Evolutionary conservation across 2,888 invertebrate genomes (phyloP).

Genomic region (Mylabris sibirica): DNA sequence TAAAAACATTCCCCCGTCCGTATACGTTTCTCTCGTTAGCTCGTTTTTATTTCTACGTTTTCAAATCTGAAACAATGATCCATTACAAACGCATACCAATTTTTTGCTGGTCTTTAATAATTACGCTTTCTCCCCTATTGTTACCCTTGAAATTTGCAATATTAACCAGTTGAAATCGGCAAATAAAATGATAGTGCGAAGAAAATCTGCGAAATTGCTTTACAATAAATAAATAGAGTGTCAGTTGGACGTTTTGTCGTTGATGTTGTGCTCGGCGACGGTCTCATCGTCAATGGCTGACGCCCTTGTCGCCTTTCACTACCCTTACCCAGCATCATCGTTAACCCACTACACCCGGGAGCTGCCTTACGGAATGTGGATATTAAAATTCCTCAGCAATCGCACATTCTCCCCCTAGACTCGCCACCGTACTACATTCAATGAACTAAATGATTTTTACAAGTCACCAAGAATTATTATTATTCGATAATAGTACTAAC

Average conservation of each 20-base stretch:
- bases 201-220: neutral
- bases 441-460: conserved; percentile 49
- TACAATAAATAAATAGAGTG: neutral
- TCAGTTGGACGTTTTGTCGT: neutral
- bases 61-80: conserved; percentile 8
- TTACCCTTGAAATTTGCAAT: neutral
- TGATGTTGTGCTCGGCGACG: neutral
- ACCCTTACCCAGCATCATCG: conserved; percentile 40
- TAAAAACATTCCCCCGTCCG: conserved; percentile 15
- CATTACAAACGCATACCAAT: neutral
- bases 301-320: conserved; percentile 34
- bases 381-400: conserved; percentile 51
- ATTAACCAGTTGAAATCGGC: neutral
- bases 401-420: conserved; percentile 35
- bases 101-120: neutral
- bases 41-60: conserved; percentile 13
- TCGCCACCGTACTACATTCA: conserved; percentile 37
- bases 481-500: conserved; percentile 45
- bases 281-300: neutral
- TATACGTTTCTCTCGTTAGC: conserved; percentile 12
- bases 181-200: neutral
- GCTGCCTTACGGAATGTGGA: conserved; percentile 46
- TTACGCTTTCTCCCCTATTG: neutral
- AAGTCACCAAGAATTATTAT: conserved; percentile 47
- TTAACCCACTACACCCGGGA: conserved; percentile 37